These are phyloP conservation scores for Zonotrichia leucophrys DNA, from an alignment of 2,113 vertebrate species.

Conservation along the genomic window DNA sequence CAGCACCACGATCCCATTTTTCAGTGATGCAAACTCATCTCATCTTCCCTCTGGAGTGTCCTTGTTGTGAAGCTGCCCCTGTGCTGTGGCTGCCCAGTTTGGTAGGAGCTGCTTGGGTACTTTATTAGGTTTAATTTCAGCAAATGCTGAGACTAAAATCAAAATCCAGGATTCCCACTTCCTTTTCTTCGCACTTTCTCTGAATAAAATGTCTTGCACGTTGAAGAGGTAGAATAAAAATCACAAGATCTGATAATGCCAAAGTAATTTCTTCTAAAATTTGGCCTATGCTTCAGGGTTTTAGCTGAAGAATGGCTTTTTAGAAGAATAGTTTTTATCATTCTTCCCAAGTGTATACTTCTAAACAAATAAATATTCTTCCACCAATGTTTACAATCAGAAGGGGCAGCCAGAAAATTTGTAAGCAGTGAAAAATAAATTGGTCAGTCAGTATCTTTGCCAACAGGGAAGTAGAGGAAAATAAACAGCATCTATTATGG, in stretches of 20 bases:
- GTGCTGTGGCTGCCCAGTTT: neutral
- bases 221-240: neutral
- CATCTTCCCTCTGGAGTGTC: neutral
- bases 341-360: neutral
- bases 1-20: neutral
- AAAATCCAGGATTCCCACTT: neutral
- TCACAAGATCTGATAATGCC: neutral
- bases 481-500: neutral
- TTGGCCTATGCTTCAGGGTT: neutral
- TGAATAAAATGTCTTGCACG: neutral
- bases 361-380: conserved; percentile 37
- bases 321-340: neutral
- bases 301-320: conserved; percentile 1
- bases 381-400: neutral
- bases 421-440: neutral
- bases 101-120: neutral
- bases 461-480: conserved; percentile 1
- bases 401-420: conserved; percentile 10
- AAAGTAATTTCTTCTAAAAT: neutral
- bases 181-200: neutral
- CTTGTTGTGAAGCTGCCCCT: neutral
- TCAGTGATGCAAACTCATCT: neutral
- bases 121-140: neutral
- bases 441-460: neutral
- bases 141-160: neutral